Evolutionary conservation across 2,888 invertebrate species (phyloP).

Genomic region (Zaprionus lineosus): DNA sequence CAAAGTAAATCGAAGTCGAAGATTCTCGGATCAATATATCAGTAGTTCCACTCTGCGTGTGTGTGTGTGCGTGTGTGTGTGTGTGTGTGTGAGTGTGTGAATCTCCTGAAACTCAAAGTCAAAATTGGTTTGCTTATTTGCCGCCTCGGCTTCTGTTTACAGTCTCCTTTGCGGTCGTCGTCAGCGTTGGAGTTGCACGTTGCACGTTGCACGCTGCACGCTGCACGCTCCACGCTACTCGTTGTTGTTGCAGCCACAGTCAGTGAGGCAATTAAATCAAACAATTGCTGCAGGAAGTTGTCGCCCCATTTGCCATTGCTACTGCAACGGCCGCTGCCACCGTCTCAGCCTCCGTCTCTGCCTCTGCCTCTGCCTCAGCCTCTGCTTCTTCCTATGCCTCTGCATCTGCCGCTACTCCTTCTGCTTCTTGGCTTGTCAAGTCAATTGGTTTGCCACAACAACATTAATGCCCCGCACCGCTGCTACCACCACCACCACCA

Average conservation of each 20-base stretch:
- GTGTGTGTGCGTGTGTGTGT: background rate
- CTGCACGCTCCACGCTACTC: too few relatives aligned
- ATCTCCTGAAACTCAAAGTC: constrained; percentile 21
- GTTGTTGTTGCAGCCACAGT: constrained; percentile 25
- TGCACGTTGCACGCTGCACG: constrained; percentile 13
- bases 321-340: background rate
- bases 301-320: constrained; percentile 38
- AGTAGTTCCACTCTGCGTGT: too few relatives aligned
- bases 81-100: constrained; percentile 10
- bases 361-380: background rate
- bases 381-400: background rate
- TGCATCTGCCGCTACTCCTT: background rate
- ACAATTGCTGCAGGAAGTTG: constrained; percentile 65
- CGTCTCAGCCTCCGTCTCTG: too few relatives aligned
- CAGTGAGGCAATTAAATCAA: constrained; percentile 59
- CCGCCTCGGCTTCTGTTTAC: constrained; percentile 30
- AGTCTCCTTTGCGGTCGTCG: too few relatives aligned
- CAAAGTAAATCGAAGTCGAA: constrained; percentile 4
- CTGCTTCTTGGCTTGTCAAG: constrained; percentile 41
- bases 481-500: background rate
- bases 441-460: constrained; percentile 70
- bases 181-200: background rate
- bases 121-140: constrained; percentile 18
- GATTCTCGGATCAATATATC: too few relatives aligned
- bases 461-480: constrained; percentile 46